Evolutionary conservation across 2,113 vertebrate genomes (phyloP).

Genomic region (Pelmatolapia mariae): DNA sequence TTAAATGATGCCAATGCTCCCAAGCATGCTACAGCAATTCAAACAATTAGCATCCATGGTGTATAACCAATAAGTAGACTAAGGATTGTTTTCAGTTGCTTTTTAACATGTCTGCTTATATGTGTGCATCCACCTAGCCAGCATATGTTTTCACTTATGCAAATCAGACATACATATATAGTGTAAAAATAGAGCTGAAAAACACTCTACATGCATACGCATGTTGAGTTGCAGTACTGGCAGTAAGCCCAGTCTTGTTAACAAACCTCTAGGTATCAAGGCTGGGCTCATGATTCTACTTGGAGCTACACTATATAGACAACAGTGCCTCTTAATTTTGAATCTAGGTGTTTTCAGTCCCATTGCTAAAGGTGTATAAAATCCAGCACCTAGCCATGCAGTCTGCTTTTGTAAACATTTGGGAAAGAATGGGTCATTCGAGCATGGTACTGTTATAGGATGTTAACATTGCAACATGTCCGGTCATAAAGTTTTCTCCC

Average conservation of each 20-base stretch:
- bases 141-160: not conserved
- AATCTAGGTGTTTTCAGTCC: not conserved
- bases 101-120: not conserved
- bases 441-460: not conserved
- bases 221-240: no score
- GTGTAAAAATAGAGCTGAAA: not conserved
- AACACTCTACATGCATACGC: not conserved
- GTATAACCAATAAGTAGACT: fast-evolving
- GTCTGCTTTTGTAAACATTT: not conserved
- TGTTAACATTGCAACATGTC: not conserved
- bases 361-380: not conserved
- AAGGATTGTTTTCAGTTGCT: not conserved
- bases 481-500: not conserved
- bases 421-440: not conserved
- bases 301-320: not conserved
- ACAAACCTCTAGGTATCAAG: not conserved
- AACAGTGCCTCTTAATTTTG: not conserved
- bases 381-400: fast-evolving
- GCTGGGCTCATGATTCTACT: not conserved
- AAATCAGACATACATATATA: not conserved
- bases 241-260: not conserved
- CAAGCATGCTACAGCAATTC: not conserved
- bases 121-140: not conserved
- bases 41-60: not conserved
- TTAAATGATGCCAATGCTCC: not conserved